A percentile compares a stretch with the other conserved stretches of the same genome.
Evolutionary conservation across 1,140 invertebrate genomes (phyloP).

Genomic region (Myzus persicae): DNA sequence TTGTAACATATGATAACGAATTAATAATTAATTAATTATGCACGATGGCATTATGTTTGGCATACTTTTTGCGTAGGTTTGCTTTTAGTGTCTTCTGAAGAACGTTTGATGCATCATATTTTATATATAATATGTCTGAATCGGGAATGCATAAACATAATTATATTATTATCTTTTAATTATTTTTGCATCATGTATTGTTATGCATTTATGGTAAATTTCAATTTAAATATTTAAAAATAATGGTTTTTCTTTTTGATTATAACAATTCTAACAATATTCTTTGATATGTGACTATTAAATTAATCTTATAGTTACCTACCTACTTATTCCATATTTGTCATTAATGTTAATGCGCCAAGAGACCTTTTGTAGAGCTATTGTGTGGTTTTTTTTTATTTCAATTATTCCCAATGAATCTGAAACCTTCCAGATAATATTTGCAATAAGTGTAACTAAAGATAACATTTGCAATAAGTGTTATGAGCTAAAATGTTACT

Average conservation of each 20-base stretch:
- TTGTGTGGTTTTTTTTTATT: not conserved
- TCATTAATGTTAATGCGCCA: not conserved
- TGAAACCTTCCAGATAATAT: not conserved
- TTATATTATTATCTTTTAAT: constrained; percentile 3
- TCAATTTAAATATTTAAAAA: not conserved
- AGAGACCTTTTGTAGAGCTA: not conserved
- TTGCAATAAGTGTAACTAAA: not conserved
- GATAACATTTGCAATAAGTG: not conserved
- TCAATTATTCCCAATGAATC: not conserved
- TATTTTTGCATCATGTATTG: not conserved
- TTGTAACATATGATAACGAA: not conserved
- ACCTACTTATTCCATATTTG: not conserved
- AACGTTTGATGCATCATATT: constrained; percentile 5
- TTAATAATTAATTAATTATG: not conserved
- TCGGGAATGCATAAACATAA: not conserved
- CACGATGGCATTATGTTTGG: not conserved
- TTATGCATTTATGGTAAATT: not conserved
- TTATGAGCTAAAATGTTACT: not conserved
- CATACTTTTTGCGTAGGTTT: not conserved
- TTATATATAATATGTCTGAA: not conserved
- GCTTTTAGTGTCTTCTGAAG: constrained; percentile 20
- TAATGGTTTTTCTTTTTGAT: not conserved
- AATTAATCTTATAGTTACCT: not conserved
- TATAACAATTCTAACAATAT: not conserved
- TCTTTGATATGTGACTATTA: not conserved